Evolutionary conservation across 2,888 invertebrate species (phyloP).

Genomic region (Resseliella maxima): DNA sequence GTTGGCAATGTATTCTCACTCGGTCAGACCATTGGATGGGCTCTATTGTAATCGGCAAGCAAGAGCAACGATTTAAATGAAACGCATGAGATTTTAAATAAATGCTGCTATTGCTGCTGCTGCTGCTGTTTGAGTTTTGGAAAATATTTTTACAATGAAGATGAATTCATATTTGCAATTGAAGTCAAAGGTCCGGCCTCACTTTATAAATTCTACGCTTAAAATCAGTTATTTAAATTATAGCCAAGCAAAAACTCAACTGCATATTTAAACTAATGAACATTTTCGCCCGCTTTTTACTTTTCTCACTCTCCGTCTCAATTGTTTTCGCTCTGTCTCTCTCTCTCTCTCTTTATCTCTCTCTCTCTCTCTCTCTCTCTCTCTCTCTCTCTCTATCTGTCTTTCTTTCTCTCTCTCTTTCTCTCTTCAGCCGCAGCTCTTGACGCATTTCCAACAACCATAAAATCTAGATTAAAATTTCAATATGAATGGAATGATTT

Average conservation of each 20-base stretch:
- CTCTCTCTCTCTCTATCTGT: too few species aligned
- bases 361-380: too few species aligned
- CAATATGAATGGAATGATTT: conserved; percentile 52
- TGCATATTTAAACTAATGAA: background rate
- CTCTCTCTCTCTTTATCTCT: too few species aligned
- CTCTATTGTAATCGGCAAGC: background rate
- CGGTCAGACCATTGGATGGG: background rate
- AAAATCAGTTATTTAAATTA: background rate
- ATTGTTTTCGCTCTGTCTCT: background rate
- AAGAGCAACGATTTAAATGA: background rate
- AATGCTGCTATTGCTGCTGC: background rate
- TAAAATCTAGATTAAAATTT: conserved; percentile 52
- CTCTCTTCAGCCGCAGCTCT: too few species aligned
- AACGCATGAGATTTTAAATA: background rate
- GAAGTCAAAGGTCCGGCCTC: background rate
- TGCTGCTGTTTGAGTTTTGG: background rate
- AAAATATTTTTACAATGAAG: conserved; percentile 8
- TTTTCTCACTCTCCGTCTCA: background rate
- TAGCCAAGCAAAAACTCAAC: background rate
- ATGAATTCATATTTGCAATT: conserved; percentile 41
- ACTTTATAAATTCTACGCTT: background rate
- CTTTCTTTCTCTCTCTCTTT: too few species aligned
- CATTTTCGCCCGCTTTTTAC: conserved; percentile 32
- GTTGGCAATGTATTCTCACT: background rate
- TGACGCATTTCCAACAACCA: conserved; percentile 18